A percentile compares a stretch with the other conserved stretches of the same genome.
phyloP scores from a whole-genome alignment of 2,113 vertebrate genomes.

The Myiozetetes cayanensis region DNA sequence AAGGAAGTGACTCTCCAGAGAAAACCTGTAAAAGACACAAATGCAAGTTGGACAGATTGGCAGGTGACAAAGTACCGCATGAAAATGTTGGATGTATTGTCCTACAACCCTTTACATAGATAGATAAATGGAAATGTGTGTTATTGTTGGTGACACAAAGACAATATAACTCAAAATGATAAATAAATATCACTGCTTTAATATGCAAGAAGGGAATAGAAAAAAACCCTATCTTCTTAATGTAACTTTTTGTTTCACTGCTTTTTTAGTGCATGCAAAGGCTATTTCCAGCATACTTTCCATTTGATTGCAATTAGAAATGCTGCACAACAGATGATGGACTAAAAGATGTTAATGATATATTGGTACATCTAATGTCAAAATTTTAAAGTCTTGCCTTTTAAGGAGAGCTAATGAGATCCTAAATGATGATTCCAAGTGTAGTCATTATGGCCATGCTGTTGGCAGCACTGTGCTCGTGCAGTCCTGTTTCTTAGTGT shows the following conservation, averaged over 20 bases:
- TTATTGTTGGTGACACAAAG: background rate
- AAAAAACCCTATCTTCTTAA: background rate
- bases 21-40: background rate
- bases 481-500: background rate
- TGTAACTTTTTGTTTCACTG: background rate
- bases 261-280: background rate
- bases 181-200: background rate
- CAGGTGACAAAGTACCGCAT: background rate
- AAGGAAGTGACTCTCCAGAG: background rate
- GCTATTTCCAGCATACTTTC: background rate
- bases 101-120: background rate
- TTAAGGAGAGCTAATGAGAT: background rate
- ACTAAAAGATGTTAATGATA: background rate
- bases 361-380: background rate
- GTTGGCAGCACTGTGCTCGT: fast-evolving
- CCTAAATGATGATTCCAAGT: background rate
- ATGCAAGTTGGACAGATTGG: fast-evolving
- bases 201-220: background rate
- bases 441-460: background rate
- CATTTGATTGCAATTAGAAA: background rate
- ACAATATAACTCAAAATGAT: background rate
- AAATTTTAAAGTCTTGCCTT: background rate
- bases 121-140: background rate
- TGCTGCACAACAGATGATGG: background rate
- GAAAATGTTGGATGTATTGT: background rate